phyloP scores from a whole-genome alignment of 2,113 vertebrate genomes.

The Apaloderma vittatum region DNA sequence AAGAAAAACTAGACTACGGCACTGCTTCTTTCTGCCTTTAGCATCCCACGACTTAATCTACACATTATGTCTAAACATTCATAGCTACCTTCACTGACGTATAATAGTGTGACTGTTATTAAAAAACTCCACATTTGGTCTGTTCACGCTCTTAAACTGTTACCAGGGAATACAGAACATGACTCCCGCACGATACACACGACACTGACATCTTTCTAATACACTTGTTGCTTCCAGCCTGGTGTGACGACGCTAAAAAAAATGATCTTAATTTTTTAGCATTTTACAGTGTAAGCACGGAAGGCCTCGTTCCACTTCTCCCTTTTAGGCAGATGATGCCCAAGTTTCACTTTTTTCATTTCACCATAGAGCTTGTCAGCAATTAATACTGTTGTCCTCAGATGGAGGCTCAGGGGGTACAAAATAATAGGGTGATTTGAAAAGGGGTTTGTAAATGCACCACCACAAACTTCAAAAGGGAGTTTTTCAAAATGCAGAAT shows the following conservation, averaged over 20 bases:
- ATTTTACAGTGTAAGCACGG: not conserved
- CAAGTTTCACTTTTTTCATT: slow-evolving; percentile 45
- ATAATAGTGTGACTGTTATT: not conserved
- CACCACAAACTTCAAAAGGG: not conserved
- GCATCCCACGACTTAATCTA: not conserved
- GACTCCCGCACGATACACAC: not conserved
- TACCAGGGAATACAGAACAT: not conserved
- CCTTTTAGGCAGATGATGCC: slow-evolving; percentile 22
- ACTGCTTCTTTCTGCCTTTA: not conserved
- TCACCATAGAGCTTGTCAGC: not conserved
- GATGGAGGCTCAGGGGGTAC: not conserved
- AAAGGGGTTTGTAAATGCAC: not conserved
- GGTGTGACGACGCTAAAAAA: not conserved
- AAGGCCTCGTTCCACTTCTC: not conserved
- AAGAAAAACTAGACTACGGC: not conserved
- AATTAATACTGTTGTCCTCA: slow-evolving; percentile 36
- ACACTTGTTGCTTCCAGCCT: not conserved
- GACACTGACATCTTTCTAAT: not conserved
- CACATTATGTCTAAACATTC: not conserved
- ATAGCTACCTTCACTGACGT: not conserved
- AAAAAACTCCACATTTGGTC: not conserved
- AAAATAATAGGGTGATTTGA: not conserved
- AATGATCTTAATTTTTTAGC: not conserved
- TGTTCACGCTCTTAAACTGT: not conserved
- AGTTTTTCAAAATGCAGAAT: not conserved